Base-by-base conservation (phyloP, 2,888 invertebrate genomes). In the Melitaea athalia region DNA sequence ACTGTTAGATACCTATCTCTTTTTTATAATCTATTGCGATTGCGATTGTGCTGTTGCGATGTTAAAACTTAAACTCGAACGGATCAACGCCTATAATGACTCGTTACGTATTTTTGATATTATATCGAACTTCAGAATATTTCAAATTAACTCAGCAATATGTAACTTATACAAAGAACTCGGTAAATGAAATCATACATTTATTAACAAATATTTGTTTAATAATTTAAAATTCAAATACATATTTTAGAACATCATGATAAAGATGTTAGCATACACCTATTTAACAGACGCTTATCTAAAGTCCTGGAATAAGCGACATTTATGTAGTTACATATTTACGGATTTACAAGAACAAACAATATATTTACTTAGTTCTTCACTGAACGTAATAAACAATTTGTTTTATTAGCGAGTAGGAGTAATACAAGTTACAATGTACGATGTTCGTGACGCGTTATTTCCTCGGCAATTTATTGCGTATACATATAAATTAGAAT, bases 401-500 rank as follows among this genome's bases (percentile, higher is more conserved):
- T 33, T 50, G 64, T 59, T 69, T 72, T 69, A 72, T 69, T 68
- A 50, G 62, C 50, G 50, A 47, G 60, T 47, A 60, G 50, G 59
- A 55, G 63, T 63, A 67, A 55, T 68, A 71, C 67, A 50, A 53
- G 52, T 42, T 67, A 72, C 69, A 72, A 69, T 67, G 65, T 65
- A 45, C 52, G 50, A 52, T 63, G 67, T 50, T 69, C 61, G 55
- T 63, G 63, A 69, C 64, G 60, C 49, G 62, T 65, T 71, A 68
- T 71, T 71, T 68, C 49, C 45, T 60, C 64, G 57, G 60, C 15
- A 68, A 66, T 66, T 71, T 71, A 66, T 63, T 63, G 61, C 55
- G 33, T 53, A 66, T 65, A 69, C 64, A 61, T 63, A 69, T 69
- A 71, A 71, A 71, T 69, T 68, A 68, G 68, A 62, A 53, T 62